Percentiles rank a stretch among this genome's conserved stretches.
phyloP scores from a whole-genome alignment of 2,888 invertebrate genomes.

The Metallyticus violacea region DNA sequence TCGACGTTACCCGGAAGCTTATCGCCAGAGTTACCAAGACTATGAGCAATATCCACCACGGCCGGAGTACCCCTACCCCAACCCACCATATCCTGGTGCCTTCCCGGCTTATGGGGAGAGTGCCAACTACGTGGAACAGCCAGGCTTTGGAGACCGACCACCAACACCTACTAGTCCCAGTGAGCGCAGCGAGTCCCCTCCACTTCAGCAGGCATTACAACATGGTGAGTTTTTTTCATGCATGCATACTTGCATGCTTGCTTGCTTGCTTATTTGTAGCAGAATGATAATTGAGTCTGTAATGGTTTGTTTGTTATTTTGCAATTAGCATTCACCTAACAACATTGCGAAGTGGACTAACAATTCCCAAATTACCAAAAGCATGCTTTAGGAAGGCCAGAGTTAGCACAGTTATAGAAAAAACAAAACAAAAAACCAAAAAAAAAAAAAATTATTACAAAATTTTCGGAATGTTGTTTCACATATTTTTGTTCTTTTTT shows the following conservation, averaged over 20 bases:
- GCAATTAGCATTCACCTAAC: neutral
- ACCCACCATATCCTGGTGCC: conserved; percentile 40
- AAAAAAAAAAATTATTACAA: neutral
- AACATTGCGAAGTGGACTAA: neutral
- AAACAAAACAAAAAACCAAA: no score
- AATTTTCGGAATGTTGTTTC: neutral
- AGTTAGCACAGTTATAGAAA: neutral
- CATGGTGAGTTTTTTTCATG: conserved; percentile 41
- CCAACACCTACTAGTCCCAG: conserved; percentile 55
- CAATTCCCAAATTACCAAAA: neutral
- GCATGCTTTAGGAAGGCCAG: neutral
- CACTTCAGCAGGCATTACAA: conserved; percentile 44
- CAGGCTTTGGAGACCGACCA: conserved; percentile 40
- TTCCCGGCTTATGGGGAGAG: conserved; percentile 36
- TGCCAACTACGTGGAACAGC: conserved; percentile 37
- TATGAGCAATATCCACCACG: conserved; percentile 56
- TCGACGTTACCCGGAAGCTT: conserved; percentile 43
- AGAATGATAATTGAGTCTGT: neutral
- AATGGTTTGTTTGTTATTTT: neutral
- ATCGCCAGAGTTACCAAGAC: conserved; percentile 55
- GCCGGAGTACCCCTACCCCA: conserved; percentile 50
- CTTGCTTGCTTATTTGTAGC: neutral
- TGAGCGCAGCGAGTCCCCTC: conserved; percentile 49
- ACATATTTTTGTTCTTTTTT: neutral
- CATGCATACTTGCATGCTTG: neutral